Conservation (phyloP, 2,113 vertebrate genomes). For the Sula dactylatra region DNA sequence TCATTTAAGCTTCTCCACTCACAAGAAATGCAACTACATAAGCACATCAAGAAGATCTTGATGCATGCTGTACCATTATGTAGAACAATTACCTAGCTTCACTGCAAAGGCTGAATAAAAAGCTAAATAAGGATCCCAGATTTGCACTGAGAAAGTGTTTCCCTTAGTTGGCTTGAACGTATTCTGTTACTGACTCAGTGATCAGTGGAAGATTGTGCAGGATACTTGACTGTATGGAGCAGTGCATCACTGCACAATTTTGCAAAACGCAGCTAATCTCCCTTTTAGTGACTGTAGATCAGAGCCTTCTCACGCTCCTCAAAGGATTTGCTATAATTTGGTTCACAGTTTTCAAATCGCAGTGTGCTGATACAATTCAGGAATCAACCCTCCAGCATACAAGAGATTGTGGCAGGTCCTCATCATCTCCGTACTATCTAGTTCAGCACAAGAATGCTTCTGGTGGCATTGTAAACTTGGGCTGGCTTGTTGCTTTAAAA, state of each 20-base stretch:
- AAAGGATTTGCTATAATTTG: not conserved
- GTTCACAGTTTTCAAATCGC: not conserved
- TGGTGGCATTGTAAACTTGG: not conserved
- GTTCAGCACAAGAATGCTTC: not conserved
- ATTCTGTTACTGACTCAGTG: not conserved
- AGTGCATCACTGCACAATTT: not conserved
- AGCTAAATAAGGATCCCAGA: not conserved
- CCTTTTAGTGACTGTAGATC: not conserved
- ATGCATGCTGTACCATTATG: conserved; percentile 18
- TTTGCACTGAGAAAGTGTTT: not conserved
- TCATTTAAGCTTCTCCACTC: conserved; percentile 20
- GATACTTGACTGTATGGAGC: not conserved
- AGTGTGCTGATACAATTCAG: not conserved
- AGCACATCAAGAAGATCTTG: conserved; percentile 3
- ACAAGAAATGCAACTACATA: conserved; percentile 11
- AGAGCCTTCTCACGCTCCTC: not conserved
- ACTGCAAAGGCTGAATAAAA: conserved; percentile 8
- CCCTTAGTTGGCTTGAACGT: not conserved
- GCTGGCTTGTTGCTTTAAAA: not conserved
- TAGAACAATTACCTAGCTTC: conserved; percentile 39
- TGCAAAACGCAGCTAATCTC: not conserved
- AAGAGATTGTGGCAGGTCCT: not conserved
- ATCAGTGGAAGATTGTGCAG: not conserved
- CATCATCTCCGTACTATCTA: not conserved
- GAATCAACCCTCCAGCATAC: not conserved